Evolutionary conservation across 2,113 vertebrate genomes (phyloP).

Genomic region (Centropus bengalensis): DNA sequence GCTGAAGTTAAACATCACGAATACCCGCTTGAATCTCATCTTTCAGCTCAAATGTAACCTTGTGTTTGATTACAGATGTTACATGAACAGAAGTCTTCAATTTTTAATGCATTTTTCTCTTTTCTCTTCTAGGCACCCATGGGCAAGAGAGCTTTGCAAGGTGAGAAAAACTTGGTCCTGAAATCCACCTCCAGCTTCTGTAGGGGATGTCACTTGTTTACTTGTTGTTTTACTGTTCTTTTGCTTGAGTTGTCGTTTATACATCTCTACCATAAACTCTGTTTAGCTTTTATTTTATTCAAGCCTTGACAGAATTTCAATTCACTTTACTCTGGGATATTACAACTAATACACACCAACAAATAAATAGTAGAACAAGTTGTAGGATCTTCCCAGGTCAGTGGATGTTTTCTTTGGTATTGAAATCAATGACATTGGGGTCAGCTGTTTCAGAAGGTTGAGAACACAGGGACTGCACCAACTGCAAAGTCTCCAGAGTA

Average conservation of each 20-base stretch:
- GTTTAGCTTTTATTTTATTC: not conserved
- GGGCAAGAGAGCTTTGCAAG: not conserved
- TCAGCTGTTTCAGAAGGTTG: not conserved
- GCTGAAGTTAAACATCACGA: not conserved
- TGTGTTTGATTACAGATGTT: not conserved
- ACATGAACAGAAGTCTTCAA: not conserved
- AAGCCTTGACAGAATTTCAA: not conserved
- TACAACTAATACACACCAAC: not conserved
- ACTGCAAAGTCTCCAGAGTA: not conserved
- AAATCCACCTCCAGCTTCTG: not conserved
- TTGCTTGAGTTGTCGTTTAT: not conserved
- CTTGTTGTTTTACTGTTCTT: not conserved
- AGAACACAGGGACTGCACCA: not conserved
- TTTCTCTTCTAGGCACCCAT: not conserved
- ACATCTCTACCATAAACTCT: not conserved
- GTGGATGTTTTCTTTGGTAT: not conserved
- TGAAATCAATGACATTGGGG: not conserved
- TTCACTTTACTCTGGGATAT: not conserved
- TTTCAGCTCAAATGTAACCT: not conserved
- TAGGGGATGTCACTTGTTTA: not conserved
- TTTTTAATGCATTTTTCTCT: not conserved
- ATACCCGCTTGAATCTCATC: not conserved
- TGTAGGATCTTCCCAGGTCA: not conserved
- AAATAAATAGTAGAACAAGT: not conserved
- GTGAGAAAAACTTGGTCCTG: not conserved